Evolutionary conservation across 2,797 vertebrate genomes (phyloP).

Genomic region (Macroramphosus scolopax): DNA sequence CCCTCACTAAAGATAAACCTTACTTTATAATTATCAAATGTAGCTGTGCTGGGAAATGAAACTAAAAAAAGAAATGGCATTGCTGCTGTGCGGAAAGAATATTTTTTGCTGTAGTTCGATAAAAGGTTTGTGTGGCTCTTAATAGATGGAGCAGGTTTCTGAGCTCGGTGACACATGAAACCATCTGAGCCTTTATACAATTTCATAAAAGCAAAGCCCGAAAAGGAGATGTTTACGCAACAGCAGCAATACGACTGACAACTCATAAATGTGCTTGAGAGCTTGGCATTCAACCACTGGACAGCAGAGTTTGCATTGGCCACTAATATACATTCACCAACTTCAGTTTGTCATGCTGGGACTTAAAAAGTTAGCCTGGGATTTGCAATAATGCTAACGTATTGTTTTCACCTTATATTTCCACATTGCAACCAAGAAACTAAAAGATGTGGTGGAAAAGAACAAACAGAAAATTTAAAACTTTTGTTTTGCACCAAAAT

Average conservation of each 20-base stretch:
- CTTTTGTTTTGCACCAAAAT: constrained; percentile 57
- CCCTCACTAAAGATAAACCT: constrained; percentile 28
- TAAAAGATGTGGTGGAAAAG: neutral
- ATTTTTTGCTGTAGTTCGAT: neutral
- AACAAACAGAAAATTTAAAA: constrained; percentile 1
- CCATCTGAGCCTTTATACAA: neutral
- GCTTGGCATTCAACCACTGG: constrained; percentile 36
- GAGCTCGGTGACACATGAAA: constrained; percentile 13
- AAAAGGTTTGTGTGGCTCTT: constrained; percentile 17
- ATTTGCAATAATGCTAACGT: too few relatives aligned
- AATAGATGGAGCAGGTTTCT: too few relatives aligned
- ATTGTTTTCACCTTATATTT: constrained; percentile 1
- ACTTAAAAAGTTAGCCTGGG: neutral
- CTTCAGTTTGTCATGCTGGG: constrained; percentile 20
- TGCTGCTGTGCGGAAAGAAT: constrained; percentile 30
- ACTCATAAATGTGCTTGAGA: constrained; percentile 2
- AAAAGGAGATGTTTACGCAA: constrained; percentile 18
- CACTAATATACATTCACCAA: constrained; percentile 60
- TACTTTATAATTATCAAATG: constrained; percentile 29
- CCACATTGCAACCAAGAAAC: neutral
- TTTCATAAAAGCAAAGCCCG: constrained; percentile 9
- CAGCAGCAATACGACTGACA: constrained; percentile 29
- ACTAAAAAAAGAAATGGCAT: neutral
- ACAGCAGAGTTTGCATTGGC: constrained; percentile 44
- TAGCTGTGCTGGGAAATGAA: constrained; percentile 18